A percentile compares a stretch with the other conserved stretches of the same genome.
phyloP scores from a whole-genome alignment of 2,888 invertebrate genomes.

The Nowickia ferox region DNA sequence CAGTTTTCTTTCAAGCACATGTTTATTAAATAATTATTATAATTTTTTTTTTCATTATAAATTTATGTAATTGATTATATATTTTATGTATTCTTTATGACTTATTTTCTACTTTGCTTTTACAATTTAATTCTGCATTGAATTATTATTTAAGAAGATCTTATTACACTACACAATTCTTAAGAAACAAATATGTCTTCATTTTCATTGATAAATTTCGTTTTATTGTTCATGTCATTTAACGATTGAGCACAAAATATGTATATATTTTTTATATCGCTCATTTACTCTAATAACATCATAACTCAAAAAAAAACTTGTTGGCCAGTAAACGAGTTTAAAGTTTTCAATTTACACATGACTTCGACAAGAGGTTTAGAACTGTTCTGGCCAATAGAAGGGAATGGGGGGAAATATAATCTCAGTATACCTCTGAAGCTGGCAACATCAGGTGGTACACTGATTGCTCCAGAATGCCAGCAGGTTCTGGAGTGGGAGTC shows the following conservation, averaged over 20 bases:
- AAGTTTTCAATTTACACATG: too few species aligned
- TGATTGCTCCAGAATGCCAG: too few species aligned
- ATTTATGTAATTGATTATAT: not conserved
- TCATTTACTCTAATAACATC: too few species aligned
- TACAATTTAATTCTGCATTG: slow-evolving; percentile 32
- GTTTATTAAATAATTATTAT: slow-evolving; percentile 4
- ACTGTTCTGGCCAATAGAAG: too few species aligned
- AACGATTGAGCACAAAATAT: not conserved
- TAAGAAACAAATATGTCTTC: slow-evolving; percentile 34
- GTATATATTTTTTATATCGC: too few species aligned
- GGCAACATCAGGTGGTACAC: too few species aligned
- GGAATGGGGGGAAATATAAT: too few species aligned
- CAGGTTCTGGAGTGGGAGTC: too few species aligned
- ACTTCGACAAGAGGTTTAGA: too few species aligned
- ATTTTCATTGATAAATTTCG: slow-evolving; percentile 57
- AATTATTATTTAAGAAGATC: slow-evolving; percentile 32
- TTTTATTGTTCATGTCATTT: slow-evolving; percentile 64
- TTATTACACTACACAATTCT: slow-evolving; percentile 38
- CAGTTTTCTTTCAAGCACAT: not conserved
- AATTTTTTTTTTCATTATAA: not conserved
- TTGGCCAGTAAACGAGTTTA: too few species aligned
- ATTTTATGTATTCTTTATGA: not conserved
- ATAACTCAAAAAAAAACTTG: too few species aligned
- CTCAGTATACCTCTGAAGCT: too few species aligned
- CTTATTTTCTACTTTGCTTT: slow-evolving; percentile 12